Conservation (phyloP, 2,113 vertebrate genomes). For the Turdus rufiventris region DNA sequence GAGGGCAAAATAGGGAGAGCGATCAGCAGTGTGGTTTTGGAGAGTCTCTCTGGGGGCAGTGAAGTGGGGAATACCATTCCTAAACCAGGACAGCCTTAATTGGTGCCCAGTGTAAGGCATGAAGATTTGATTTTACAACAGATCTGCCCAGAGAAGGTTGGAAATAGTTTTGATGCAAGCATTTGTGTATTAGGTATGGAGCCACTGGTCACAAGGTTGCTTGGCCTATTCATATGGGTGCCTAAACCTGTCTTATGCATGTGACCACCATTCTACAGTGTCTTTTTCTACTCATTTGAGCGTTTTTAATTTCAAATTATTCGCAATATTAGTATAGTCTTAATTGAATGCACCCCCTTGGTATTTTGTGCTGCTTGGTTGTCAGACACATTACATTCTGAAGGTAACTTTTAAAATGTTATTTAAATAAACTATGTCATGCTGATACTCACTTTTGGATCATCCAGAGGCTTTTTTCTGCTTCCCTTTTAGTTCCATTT, state of each 20-base stretch:
- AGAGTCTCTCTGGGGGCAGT: background rate
- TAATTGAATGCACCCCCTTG: background rate
- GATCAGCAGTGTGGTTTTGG: background rate
- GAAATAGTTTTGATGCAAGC: background rate
- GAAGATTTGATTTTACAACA: background rate
- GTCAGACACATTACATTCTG: background rate
- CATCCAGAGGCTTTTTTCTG: background rate
- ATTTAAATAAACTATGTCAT: background rate
- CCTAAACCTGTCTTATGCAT: too few relatives aligned
- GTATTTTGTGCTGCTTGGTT: background rate
- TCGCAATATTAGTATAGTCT: background rate
- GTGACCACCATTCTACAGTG: background rate
- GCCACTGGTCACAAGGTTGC: background rate
- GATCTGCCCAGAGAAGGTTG: background rate
- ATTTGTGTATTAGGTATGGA: background rate
- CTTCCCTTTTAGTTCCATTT: background rate
- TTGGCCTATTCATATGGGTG: background rate
- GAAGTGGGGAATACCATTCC: background rate
- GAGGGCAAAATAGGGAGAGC: rapidly evolving
- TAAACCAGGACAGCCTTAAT: background rate
- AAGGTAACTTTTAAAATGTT: background rate
- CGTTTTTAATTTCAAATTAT: background rate
- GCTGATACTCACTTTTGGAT: background rate
- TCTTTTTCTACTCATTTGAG: background rate
- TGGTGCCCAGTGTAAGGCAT: background rate